Evolutionary conservation across 2,113 vertebrate species (phyloP), one percentile per base, ranked within the genome.

Genomic region (Lamprotornis superbus): DNA sequence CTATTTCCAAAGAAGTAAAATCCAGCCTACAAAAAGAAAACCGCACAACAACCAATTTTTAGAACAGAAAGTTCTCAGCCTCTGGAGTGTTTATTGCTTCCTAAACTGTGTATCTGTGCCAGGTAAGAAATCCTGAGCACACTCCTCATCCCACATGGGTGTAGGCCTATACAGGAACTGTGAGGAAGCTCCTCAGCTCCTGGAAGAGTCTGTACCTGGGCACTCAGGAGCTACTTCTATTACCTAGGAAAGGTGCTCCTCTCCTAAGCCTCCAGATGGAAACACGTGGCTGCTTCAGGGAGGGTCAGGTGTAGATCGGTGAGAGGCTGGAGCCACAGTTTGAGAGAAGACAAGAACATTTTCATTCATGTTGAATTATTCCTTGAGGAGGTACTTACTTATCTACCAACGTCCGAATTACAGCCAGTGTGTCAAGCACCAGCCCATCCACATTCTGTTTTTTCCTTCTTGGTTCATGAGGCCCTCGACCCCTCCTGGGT

Each of bases 401-500:
- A 98, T 99, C 99, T 65, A 99, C 99, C 91, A 99, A 98, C 19
- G 99, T 99, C 93, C 99, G 98, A 98, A 99, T 99, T 87, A 99
- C 99, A 69, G 99, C 99, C 97, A 99, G 95, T 11, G 99, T 99
- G 97, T 99, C 99, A 97, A 99, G 98, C 87, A 99, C 99, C 95
- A 99, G 98, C 52, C 99, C 98, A 67, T 99, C 99, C 77, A 99
- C 99, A 69, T 99, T 99, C 97, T 99, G 99, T 91, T 99, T 99
- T 98, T 99, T 99, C 96, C 99, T 98, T 50, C 99, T 98, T 10
- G 99, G 99, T 57, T 99, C 99, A 23, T 99, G 99, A 31, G 99
- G 99, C 39, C 99, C 99, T 93, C 99, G 98, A 14, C 99, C 99
- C 82, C 99, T 97, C 40, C 99, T 98, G 21, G 99, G 99, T 2